Percentiles rank a stretch among this genome's conserved stretches.
Evolutionary conservation across 2,113 vertebrate species (phyloP).

Genomic region (Glareola pratincola): DNA sequence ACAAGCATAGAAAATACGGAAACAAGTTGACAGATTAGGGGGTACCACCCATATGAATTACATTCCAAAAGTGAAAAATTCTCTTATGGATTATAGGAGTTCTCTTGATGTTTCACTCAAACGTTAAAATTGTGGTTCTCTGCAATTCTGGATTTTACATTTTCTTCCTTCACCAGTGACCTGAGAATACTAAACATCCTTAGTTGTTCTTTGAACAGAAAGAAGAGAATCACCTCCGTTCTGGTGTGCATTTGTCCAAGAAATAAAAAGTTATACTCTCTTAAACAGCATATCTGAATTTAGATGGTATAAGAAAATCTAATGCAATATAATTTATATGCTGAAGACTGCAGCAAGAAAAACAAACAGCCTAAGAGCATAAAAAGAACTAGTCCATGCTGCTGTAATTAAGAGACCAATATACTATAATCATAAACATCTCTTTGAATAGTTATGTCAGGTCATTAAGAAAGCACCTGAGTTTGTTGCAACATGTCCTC

Average conservation of each 20-base stretch:
- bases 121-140: not conserved
- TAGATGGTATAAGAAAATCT: not conserved
- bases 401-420: conserved; percentile 14
- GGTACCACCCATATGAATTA: not conserved
- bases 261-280: not conserved
- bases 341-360: not conserved
- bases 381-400: not conserved
- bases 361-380: not conserved
- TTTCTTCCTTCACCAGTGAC: not conserved
- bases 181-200: not conserved
- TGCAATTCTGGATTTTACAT: not conserved
- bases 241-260: not conserved
- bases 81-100: not conserved
- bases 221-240: not conserved
- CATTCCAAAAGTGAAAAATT: not conserved
- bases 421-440: conserved; percentile 29
- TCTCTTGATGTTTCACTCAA: not conserved
- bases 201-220: not conserved
- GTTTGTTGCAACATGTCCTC: conserved; percentile 15
- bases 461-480: conserved; percentile 52
- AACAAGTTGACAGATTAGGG: not conserved
- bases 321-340: not conserved
- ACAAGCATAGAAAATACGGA: not conserved
- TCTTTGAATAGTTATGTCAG: conserved; percentile 59
- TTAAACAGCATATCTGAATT: not conserved